Conservation (phyloP, 1,140 invertebrate genomes). For the Platyscapa corneri region DNA sequence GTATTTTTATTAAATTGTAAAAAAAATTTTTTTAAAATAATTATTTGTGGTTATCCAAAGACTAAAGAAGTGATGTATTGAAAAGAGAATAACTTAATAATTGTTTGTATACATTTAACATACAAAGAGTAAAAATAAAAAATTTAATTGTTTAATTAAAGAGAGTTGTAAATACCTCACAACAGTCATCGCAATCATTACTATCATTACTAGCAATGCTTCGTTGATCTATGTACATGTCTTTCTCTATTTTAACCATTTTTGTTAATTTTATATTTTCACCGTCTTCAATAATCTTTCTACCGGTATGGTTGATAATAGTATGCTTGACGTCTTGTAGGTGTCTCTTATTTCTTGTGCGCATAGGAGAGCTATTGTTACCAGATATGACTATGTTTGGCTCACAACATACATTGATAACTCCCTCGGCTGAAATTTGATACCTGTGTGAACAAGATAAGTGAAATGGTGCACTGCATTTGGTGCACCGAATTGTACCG, state of each 20-base stretch:
- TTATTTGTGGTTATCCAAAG: too few species aligned
- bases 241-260: neutral
- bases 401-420: slow-evolving; percentile 36
- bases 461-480: slow-evolving; percentile 15
- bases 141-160: too few species aligned
- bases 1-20: too few species aligned
- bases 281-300: neutral
- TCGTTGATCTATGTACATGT: neutral
- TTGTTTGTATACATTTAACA: too few species aligned
- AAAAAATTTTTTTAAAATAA: too few species aligned
- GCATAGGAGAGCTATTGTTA: neutral
- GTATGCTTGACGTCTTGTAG: slow-evolving; percentile 10
- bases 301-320: neutral
- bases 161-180: neutral
- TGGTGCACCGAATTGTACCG: slow-evolving; percentile 18
- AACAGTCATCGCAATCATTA: neutral
- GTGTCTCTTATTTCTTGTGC: slow-evolving; percentile 19
- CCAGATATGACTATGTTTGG: neutral
- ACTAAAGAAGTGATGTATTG: too few species aligned
- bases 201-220: neutral
- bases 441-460: slow-evolving; percentile 33
- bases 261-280: neutral
- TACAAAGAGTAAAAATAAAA: too few species aligned
- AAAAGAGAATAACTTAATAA: too few species aligned
- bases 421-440: slow-evolving; percentile 28